A percentile compares a stretch with the other conserved stretches of the same genome.
Conservation (phyloP, 2,888 invertebrate genomes). For the Plemyria rubiginata region DNA sequence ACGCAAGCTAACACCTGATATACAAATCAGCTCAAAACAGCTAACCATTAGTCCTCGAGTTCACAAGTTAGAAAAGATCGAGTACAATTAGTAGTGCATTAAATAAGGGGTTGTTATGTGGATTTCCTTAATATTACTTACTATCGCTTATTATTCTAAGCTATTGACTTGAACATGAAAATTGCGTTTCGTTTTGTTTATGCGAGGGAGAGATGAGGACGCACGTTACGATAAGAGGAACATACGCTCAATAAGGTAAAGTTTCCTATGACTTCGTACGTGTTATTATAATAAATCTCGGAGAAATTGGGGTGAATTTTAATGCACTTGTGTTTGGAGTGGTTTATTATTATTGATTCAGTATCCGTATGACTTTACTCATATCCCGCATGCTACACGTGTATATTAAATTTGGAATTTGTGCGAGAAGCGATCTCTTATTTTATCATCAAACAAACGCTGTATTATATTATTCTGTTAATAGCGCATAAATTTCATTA, state of each 20-base stretch:
- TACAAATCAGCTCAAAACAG: too few species aligned
- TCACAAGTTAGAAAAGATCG: slow-evolving; percentile 39
- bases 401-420: slow-evolving; percentile 8
- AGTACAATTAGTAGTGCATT: slow-evolving; percentile 47
- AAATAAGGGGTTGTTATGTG: slow-evolving; percentile 63
- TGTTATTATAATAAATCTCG: slow-evolving; percentile 69
- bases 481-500: too few species aligned
- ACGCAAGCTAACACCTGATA: too few species aligned
- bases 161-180: slow-evolving; percentile 83
- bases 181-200: slow-evolving; percentile 82
- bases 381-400: not conserved
- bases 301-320: slow-evolving; percentile 65
- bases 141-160: slow-evolving; percentile 83
- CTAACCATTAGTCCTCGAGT: not conserved
- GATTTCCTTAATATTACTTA: slow-evolving; percentile 80
- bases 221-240: slow-evolving; percentile 69
- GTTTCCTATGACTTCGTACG: slow-evolving; percentile 59
- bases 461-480: too few species aligned
- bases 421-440: not conserved
- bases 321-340: slow-evolving; percentile 52
- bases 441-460: not conserved
- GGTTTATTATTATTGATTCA: slow-evolving; percentile 32
- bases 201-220: slow-evolving; percentile 63
- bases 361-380: slow-evolving; percentile 1
- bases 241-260: slow-evolving; percentile 62